phyloP scores from a whole-genome alignment of 92 coral and sea anemone genomes.

The Actinostola sp. region DNA sequence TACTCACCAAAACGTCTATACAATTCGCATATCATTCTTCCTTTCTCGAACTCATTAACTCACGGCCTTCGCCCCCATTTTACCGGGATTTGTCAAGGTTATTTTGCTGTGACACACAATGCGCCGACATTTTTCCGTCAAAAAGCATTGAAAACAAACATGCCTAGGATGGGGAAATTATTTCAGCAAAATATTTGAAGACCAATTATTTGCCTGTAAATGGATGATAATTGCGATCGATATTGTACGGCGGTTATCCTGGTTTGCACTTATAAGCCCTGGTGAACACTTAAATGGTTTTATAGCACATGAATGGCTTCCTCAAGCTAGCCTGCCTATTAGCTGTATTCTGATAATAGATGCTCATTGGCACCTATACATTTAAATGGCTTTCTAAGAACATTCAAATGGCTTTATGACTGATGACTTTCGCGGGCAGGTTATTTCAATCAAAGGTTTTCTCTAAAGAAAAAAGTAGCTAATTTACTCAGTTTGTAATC shows the following conservation, averaged over 20 bases:
- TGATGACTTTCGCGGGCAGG: background rate
- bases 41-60: too few species aligned
- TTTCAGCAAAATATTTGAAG: constrained; percentile 12
- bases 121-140: background rate
- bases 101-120: too few species aligned
- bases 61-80: too few species aligned
- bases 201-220: constrained; percentile 2
- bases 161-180: constrained; percentile 23
- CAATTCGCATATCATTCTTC: too few species aligned
- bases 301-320: constrained; percentile 11
- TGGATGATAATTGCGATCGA: too few species aligned
- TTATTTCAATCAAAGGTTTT: background rate
- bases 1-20: too few species aligned
- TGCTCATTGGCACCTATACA: background rate
- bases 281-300: background rate
- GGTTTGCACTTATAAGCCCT: constrained; percentile 3
- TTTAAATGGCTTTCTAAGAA: constrained; percentile 1
- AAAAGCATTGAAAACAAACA: background rate
- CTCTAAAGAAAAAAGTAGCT: too few species aligned
- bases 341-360: background rate
- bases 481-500: too few species aligned
- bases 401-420: background rate
- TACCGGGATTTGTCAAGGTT: too few species aligned
- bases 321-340: background rate
- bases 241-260: background rate